Base-by-base conservation (phyloP, 2,797 vertebrate species). In the Karalla daura region DNA sequence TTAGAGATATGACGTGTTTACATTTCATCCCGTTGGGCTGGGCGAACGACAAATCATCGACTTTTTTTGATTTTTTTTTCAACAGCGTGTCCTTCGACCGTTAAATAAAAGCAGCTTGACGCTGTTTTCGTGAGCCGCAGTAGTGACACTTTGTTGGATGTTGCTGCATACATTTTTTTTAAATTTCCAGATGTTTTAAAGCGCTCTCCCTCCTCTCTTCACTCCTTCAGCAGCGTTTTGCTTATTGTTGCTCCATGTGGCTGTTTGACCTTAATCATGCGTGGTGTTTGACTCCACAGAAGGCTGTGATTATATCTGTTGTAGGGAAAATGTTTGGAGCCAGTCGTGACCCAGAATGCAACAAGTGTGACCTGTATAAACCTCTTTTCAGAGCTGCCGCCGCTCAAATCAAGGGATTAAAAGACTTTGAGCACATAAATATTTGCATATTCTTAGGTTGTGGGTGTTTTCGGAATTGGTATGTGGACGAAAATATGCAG, bases 181-280 rank as follows among this genome's bases (percentile, higher is more conserved):
- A 36, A 21, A 12, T 36, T 37, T 53, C 21, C 20, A 18, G 30
- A 45, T 37, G 14, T 51, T 15, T 25, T 25, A 44, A 41, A n/a
- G n/a, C n/a, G 27, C 7, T 13, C 18, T 5, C 17, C 24, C 36
- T 2, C 4, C 12, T 3, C 13, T 46, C 33, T 7, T n/a, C n/a
- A n/a, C n/a, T n/a, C n/a, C n/a, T n/a, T n/a, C n/a, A n/a, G n/a
- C n/a, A n/a, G 28, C 51, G 28, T 43, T 41, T 35, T 17, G 10
- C 23, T 3, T 32, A 1, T 21, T 56, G 20, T 56, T 18, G 13
- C 12, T 4, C n/a, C 10, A 43, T 23, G 2, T 3, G 5, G 4
- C 49, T 58, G 36, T 67, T 41, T 58, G 37, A 58, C 45, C 36
- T 43, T 56, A 6, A 5, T 10, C 14, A 0, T 51, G 53, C 17